A percentile compares a stretch with the other conserved stretches of the same genome.
Conservation (phyloP, 2,113 vertebrate species). For the Haliaeetus leucogaster region DNA sequence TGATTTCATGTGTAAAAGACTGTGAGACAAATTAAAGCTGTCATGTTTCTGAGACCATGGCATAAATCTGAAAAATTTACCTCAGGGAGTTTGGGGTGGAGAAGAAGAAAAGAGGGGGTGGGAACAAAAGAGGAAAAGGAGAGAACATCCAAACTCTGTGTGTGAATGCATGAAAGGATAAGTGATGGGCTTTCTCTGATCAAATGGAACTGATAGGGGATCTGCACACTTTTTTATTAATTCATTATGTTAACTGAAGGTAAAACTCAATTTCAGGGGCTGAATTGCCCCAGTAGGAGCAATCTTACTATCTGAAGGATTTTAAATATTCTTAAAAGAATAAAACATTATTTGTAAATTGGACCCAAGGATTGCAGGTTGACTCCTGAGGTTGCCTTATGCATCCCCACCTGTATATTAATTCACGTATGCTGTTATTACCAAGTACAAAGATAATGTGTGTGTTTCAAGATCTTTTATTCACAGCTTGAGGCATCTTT, state of each 20-base stretch:
- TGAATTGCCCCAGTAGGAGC: background rate
- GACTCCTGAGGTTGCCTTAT: background rate
- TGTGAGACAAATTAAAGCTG: background rate
- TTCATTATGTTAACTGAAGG: background rate
- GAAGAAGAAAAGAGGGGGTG: background rate
- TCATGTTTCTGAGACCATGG: background rate
- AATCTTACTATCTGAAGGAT: background rate
- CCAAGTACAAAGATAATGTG: background rate
- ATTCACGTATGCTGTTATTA: background rate
- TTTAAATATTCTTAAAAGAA: background rate
- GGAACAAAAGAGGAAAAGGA: background rate
- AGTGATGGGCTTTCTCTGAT: background rate
- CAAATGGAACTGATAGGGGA: background rate
- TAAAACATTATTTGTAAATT: background rate
- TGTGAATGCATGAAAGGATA: background rate
- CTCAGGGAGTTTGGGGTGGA: background rate
- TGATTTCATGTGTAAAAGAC: background rate
- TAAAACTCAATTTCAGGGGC: background rate
- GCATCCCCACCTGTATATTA: background rate
- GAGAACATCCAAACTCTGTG: background rate
- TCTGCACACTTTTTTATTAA: background rate
- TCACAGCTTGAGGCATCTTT: background rate
- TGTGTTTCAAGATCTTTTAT: background rate
- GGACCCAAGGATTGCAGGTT: background rate
- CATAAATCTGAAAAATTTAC: background rate